phyloP scores from a whole-genome alignment of 2,113 vertebrate genomes.

The Oreocharis arfaki region DNA sequence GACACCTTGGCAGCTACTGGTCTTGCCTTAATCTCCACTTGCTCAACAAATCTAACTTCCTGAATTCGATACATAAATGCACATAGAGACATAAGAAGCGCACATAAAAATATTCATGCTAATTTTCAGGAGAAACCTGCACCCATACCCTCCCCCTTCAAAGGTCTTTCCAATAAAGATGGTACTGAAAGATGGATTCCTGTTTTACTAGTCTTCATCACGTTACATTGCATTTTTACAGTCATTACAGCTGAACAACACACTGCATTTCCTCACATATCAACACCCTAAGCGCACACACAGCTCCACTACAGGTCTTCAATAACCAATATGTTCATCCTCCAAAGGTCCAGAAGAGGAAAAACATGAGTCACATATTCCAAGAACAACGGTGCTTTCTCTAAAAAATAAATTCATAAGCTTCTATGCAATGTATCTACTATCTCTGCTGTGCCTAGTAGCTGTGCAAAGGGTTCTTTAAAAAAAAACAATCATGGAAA shows the following conservation, averaged over 20 bases:
- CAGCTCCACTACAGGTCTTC: not conserved
- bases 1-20: not conserved
- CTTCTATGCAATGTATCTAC: not conserved
- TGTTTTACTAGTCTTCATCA: not conserved
- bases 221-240: not conserved
- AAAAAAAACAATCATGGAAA: not conserved
- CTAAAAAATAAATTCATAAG: not conserved
- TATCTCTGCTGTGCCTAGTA: not conserved
- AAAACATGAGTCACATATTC: not conserved
- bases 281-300: not conserved
- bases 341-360: not conserved
- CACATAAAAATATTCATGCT: not conserved
- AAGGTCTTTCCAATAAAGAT: not conserved
- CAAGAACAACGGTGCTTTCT: not conserved
- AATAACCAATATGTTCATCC: not conserved
- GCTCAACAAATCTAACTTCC: not conserved
- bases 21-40: not conserved
- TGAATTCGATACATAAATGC: not conserved
- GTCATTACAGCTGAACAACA: not conserved
- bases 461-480: not conserved
- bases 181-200: not conserved
- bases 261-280: not conserved
- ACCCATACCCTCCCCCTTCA: not conserved
- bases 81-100: not conserved
- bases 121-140: not conserved